Evolutionary conservation across 2,113 vertebrate genomes (phyloP), one percentile per base, ranked within the genome.

Genomic region (Aptenodytes patagonicus): DNA sequence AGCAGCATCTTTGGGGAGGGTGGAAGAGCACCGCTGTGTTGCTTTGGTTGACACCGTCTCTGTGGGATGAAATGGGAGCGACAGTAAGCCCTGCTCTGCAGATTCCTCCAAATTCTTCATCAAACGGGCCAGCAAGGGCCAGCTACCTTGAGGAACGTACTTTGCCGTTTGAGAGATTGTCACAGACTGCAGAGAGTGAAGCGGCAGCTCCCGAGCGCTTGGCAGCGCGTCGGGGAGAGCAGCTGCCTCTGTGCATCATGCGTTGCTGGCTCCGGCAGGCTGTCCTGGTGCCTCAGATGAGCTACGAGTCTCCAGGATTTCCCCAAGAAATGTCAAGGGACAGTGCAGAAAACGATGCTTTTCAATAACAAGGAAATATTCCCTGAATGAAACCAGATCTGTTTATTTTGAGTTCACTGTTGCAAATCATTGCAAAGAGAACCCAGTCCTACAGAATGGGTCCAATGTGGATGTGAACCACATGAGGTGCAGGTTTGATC

Each of bases 361-460:
- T 97, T 93, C 95, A 97, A 95, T 95, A 97, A 96, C 89, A 95
- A 97, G 96, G 94, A 97, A 97, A 95, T 85, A 95, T 57, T 83
- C 87, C 78, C 87, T 97, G 94, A 97, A 94, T 87, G 91, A 97
- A 97, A 97, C 89, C 97, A 97, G 97, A 91, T 86, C 93, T 96
- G 95, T 97, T 97, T 97, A 80, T 97, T 96, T 95, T 95, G 94
- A 94, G 42, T 90, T 97, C 91, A 29, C 89, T 94, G 93, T 97
- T 96, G 97, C 97, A 85, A 85, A 82, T 97, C 95, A 91, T 79
- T 93, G 87, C 87, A 80, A 89, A 83, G 90, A 93, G 94, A 95
- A 85, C 75, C 71, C 78, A 73, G 82, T 96, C 82, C 91, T 81
- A 40, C 89, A 96, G 93, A 77, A 42, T n/a, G 51, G 91, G 78